These are phyloP conservation scores for Xylota sylvarum DNA, from an alignment of 2,888 invertebrate genomes.

Conservation along the genomic window DNA sequence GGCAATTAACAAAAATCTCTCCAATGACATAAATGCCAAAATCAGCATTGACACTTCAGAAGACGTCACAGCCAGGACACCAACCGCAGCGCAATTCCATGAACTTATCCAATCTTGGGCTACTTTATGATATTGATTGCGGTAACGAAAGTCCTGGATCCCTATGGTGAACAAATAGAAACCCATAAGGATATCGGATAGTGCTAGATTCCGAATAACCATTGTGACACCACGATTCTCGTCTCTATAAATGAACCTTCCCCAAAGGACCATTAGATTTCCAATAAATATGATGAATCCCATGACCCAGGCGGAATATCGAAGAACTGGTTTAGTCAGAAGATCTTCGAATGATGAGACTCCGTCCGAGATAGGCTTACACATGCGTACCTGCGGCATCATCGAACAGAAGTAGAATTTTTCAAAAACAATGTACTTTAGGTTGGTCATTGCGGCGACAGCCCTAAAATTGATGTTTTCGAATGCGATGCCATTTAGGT, in stretches of 20 bases:
- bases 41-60: conserved; percentile 90
- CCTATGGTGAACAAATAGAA: conserved; percentile 88
- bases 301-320: conserved; percentile 88
- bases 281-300: conserved; percentile 87
- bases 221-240: conserved; percentile 88
- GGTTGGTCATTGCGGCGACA: conserved; percentile 85
- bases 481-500: conserved; percentile 86
- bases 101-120: conserved; percentile 89
- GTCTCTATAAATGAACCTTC: conserved; percentile 87
- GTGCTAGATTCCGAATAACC: conserved; percentile 88
- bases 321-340: conserved; percentile 86
- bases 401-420: conserved; percentile 88
- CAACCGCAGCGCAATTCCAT: conserved; percentile 87
- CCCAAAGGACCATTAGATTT: conserved; percentile 88
- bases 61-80: conserved; percentile 88
- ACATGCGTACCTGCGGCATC: conserved; percentile 86
- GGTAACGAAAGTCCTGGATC: conserved; percentile 86
- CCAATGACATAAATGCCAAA: conserved; percentile 89
- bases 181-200: conserved; percentile 89
- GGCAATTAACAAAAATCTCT: conserved; percentile 88
- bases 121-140: conserved; percentile 86
- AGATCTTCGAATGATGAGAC: conserved; percentile 88
- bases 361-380: conserved; percentile 88
- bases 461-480: conserved; percentile 86
- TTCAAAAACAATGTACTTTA: conserved; percentile 87